These are phyloP conservation scores for Peromyscus nudipes DNA, from an alignment of 2,797 vertebrate species.

Conservation along the genomic window DNA sequence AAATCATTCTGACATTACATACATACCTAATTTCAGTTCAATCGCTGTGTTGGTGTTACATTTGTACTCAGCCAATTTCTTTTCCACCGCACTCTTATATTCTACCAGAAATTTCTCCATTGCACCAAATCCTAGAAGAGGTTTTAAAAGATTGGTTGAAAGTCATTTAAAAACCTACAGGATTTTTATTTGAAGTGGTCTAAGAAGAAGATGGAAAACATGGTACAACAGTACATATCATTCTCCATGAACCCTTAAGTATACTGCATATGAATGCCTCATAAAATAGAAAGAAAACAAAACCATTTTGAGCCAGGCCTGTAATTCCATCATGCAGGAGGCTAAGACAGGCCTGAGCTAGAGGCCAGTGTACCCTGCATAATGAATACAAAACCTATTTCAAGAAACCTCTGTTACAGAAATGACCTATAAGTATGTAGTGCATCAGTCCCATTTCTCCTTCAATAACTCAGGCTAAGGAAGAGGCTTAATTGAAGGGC, in stretches of 20 bases:
- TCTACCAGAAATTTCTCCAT: slow-evolving; percentile 99
- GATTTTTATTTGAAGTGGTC: slow-evolving; percentile 36
- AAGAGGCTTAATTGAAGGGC: background rate
- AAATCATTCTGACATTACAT: slow-evolving; percentile 73
- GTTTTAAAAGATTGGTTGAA: slow-evolving; percentile 49
- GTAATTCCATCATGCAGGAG: background rate
- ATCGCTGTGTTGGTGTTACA: slow-evolving; percentile 99
- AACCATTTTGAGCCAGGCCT: slow-evolving; percentile 22
- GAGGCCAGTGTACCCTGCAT: background rate
- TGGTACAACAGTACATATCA: background rate
- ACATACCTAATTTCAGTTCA: slow-evolving; percentile 96
- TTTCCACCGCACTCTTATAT: slow-evolving; percentile 98
- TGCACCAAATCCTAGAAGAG: slow-evolving; percentile 91
- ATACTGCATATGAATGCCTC: background rate
- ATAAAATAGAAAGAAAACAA: slow-evolving; percentile 19
- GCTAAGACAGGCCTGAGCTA: too few relatives aligned
- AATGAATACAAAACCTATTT: background rate
- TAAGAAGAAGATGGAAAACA: slow-evolving; percentile 28
- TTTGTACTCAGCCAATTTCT: slow-evolving; percentile 98
- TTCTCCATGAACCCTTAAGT: slow-evolving; percentile 1
- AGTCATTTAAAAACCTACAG: slow-evolving; percentile 49
- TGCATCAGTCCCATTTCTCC: background rate
- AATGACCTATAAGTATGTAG: background rate
- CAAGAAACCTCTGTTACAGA: slow-evolving; percentile 15
- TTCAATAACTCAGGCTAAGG: slow-evolving; percentile 39